Evolutionary conservation across 2,797 vertebrate genomes (phyloP), one percentile per base, ranked within the genome.

Genomic region (Pangasius mekongensis): DNA sequence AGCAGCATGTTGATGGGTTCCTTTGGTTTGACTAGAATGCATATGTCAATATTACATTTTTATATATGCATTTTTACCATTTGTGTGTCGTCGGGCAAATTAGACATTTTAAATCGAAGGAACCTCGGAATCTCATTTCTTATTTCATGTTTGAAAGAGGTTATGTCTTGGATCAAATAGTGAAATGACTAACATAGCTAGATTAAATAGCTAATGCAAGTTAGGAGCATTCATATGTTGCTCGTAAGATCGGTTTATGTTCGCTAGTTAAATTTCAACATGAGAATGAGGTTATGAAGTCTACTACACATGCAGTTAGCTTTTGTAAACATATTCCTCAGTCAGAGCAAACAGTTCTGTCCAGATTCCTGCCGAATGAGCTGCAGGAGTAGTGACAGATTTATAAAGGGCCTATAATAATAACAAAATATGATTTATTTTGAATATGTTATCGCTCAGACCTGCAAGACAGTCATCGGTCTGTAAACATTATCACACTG

Each of bases 11-110:
- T 49, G 10, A 77, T 33, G 20, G 20, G 5, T 78, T 66, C 33
- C 85, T 86, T 86, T 86, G 85, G 85, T 77, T 86, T 66, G 7
- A 64, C 39, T 49, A 64, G 27, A 77, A 62, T 20, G 36, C 36
- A 62, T 84, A 20, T 22, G 64, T 2, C 20, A 30, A 8, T 33
- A 33, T 49, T 3, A 30, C 7, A 5, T 71, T 56, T 54, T 27
- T 36, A 56, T 36, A 36, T 81, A 11, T 58, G 52, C 52, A 20
- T 20, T 10, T 22, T 78, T 20, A 30, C 56, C 49, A 18, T 13
- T n/a, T 24, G 56, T n/a, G 69, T 24, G 27, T 20, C 4, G 1
- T 3, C 18, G 1, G 54, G 60, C 4, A 9, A 82, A 62, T 62
- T 1, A 27, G 36, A 8, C 78, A 22, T n/a, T 49, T 30, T 6